Percentiles rank a stretch among this genome's conserved stretches.
Conservation (phyloP, 2,797 vertebrate genomes). For the Oryzias sinensis region DNA sequence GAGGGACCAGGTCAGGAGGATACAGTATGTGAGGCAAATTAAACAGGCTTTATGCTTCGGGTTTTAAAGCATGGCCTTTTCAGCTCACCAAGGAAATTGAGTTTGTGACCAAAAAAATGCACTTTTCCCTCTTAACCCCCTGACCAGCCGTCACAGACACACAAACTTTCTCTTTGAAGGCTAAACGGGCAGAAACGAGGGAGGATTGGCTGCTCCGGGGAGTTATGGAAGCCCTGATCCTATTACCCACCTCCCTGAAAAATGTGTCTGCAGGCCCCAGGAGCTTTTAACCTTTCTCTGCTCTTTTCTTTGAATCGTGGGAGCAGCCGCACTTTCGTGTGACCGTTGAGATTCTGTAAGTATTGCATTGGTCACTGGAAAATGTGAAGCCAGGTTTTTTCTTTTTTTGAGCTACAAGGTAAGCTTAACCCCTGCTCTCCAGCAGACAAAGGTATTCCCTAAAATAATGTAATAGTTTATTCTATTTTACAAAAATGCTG, state of each 20-base stretch:
- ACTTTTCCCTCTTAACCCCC: constrained; percentile 71
- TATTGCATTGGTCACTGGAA: constrained; percentile 42
- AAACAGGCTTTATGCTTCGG: constrained; percentile 72
- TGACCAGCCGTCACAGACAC: constrained; percentile 72
- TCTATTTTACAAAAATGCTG: no score
- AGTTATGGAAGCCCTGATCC: constrained; percentile 82
- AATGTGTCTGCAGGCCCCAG: constrained; percentile 76
- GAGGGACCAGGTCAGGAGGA: constrained; percentile 55
- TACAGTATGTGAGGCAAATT: constrained; percentile 70
- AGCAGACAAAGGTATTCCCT: constrained; percentile 6
- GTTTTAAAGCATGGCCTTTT: constrained; percentile 74
- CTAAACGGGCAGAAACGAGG: constrained; percentile 74
- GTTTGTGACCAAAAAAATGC: constrained; percentile 78
- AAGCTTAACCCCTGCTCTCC: constrained; percentile 7
- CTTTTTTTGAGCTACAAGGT: constrained; percentile 21
- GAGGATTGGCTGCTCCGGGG: constrained; percentile 77
- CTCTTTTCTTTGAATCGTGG: constrained; percentile 70
- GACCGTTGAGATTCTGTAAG: constrained; percentile 55
- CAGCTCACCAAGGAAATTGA: constrained; percentile 81
- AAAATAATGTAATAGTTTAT: no score
- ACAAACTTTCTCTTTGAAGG: constrained; percentile 80
- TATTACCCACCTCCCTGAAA: constrained; percentile 78
- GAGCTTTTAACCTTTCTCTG: constrained; percentile 81
- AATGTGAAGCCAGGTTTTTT: constrained; percentile 42
- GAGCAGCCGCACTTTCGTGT: constrained; percentile 46